Percentiles rank a stretch among this genome's conserved stretches.
These are phyloP conservation scores for Calliphora vicina DNA, from an alignment of 1,140 invertebrate species.

Conservation along the genomic window DNA sequence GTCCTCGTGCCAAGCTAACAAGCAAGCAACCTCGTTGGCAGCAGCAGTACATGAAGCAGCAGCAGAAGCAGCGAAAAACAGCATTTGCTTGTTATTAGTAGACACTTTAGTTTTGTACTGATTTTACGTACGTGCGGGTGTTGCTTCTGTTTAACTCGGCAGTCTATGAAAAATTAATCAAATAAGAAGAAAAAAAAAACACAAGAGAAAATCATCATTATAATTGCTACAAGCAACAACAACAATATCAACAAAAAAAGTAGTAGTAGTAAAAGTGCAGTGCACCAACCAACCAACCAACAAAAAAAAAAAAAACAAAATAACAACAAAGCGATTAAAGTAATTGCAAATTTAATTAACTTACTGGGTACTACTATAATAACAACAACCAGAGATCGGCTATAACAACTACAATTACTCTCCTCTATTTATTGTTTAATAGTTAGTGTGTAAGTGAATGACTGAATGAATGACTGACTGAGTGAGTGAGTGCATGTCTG, in stretches of 20 bases:
- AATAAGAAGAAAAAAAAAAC: not conserved
- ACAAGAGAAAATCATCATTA: constrained; percentile 18
- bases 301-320: not conserved
- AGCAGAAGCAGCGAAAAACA: not conserved
- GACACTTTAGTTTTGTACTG: constrained; percentile 19
- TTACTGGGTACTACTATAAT: constrained; percentile 1
- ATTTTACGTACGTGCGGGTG: constrained; percentile 33
- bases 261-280: too few relatives aligned
- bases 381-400: not conserved
- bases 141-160: not conserved
- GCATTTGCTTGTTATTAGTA: not conserved
- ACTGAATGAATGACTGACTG: too few relatives aligned
- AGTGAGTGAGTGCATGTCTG: not conserved
- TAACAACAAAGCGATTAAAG: constrained; percentile 28
- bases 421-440: not conserved
- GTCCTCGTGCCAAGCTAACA: constrained; percentile 17
- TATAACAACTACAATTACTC: not conserved
- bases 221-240: not conserved
- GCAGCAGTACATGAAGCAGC: not conserved
- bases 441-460: not conserved
- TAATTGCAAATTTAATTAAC: constrained; percentile 35
- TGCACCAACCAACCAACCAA: too few relatives aligned
- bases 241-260: too few relatives aligned
- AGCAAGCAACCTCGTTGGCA: too few relatives aligned
- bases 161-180: constrained; percentile 34